Percentiles rank a stretch among this genome's conserved stretches.
Evolutionary conservation across 2,797 vertebrate species (phyloP).

Genomic region (Trichosurus vulpecula): DNA sequence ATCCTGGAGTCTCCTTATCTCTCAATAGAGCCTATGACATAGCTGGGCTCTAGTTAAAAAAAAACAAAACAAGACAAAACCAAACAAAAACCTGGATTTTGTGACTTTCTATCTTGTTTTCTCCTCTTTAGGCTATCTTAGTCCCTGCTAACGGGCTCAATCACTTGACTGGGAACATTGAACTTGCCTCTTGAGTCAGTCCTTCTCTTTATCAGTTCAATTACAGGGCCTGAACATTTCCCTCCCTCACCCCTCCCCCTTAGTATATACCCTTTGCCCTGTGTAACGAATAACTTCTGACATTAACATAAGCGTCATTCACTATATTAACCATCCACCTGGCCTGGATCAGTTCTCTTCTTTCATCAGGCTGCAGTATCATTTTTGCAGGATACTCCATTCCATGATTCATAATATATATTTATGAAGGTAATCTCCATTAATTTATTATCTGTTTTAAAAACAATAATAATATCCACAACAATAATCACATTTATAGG

Average conservation of each 20-base stretch:
- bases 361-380: not conserved
- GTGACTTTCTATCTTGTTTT: not conserved
- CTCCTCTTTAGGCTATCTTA: not conserved
- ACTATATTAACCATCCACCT: not conserved
- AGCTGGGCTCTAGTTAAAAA: not conserved
- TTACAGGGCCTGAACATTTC: not conserved
- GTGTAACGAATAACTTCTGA: not conserved
- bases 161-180: not conserved
- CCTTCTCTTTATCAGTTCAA: not conserved
- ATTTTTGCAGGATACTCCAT: not conserved
- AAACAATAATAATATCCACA: not conserved
- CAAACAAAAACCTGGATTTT: not conserved
- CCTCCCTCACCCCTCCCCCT: accelerated
- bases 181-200: not conserved
- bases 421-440: not conserved
- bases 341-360: not conserved
- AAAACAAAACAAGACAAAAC: not conserved
- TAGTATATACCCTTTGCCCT: not conserved
- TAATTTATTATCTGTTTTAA: not conserved
- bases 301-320: not conserved
- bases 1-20: not conserved
- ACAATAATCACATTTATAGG: not conserved
- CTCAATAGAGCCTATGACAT: not conserved
- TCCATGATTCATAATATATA: not conserved
- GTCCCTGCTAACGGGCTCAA: not conserved